Conservation (phyloP, 92 coral and sea anemone species). For the Porites divaricata region DNA sequence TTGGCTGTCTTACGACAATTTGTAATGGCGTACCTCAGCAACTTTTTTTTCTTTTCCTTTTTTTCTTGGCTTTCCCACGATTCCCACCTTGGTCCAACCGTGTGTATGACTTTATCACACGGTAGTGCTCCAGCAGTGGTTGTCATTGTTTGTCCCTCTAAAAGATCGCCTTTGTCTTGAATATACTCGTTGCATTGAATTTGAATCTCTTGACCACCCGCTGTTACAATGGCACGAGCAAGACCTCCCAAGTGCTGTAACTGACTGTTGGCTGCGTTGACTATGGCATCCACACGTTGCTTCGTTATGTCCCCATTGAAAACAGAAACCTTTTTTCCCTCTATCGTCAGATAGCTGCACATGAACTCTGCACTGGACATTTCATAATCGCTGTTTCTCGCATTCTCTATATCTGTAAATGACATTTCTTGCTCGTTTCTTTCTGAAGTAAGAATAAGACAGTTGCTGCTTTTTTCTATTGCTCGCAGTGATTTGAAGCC, state of each 20-base stretch:
- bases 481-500: conserved; percentile 38
- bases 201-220: conserved; percentile 63
- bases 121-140: conserved; percentile 54
- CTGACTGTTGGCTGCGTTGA: conserved; percentile 55
- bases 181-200: conserved; percentile 43
- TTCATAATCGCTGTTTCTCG: not conserved
- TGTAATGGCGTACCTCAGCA: conserved; percentile 24
- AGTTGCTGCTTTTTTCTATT: conserved; percentile 26
- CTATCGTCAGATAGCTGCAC: conserved; percentile 29
- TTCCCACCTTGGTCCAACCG: conserved; percentile 71
- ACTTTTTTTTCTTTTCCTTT: conserved; percentile 18
- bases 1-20: conserved; percentile 37
- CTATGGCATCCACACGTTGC: conserved; percentile 55
- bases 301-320: conserved; percentile 75
- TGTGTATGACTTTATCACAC: conserved; percentile 73
- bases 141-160: conserved; percentile 49
- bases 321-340: conserved; percentile 9
- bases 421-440: not conserved
- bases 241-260: conserved; percentile 59
- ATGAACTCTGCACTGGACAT: not conserved
- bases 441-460: conserved; percentile 25
- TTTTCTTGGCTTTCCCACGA: conserved; percentile 24
- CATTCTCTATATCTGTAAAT: not conserved
- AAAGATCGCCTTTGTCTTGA: conserved; percentile 31
- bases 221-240: conserved; percentile 47